Base-by-base conservation (phyloP, 2,113 vertebrate genomes). In the Thymallus thymallus region DNA sequence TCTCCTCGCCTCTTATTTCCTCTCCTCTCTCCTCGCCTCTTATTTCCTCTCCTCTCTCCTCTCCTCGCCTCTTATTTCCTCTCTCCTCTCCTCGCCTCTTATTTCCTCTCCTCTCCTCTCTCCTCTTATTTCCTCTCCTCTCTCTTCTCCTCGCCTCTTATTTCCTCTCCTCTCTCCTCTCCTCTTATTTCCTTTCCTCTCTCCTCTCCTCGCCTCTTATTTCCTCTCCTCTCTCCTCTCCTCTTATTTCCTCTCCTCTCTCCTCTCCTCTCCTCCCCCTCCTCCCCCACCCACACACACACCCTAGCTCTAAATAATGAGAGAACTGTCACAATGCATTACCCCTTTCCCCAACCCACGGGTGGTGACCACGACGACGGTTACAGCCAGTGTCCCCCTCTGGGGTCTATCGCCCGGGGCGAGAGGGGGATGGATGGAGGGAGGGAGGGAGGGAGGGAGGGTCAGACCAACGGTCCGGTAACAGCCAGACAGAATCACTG, bases 231-330 rank as follows among this genome's bases (percentile, higher is more conserved):
- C 56, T 60, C 20, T 22, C 56, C 18, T 60, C 56, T 18, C 56
- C 6, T 0, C 58, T 7, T 22, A 7, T 22, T 7, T 60, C 58
- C n/a, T 9, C n/a, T 22, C 1, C 3, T 23, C n/a, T 22, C 58
- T 22, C 1, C 6, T 9, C n/a, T 5, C 58, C 22, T 24, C 58
- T 24, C n/a, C 9, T 0, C 58, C 6, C 22, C 7, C 1, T 2
- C 22, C 2, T 10, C 23, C 22, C 2, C 22, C 23, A 6, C 16
- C n/a, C 14, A 68, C 65, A 75, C 48, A 51, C 26, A 76, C 62
- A 77, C 32, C 77, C 73, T 6, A 65, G 84, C 87, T 90, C 89
- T 90, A 88, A 88, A 91, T 91, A 90, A 91, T 90, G 88, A 90
- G 89, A 83, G 84, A 82, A 80, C 89, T 89, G 90, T 88, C 90